These are phyloP conservation scores for Syrmaticus mikado DNA, from an alignment of 2,113 vertebrate genomes.

Conservation along the genomic window DNA sequence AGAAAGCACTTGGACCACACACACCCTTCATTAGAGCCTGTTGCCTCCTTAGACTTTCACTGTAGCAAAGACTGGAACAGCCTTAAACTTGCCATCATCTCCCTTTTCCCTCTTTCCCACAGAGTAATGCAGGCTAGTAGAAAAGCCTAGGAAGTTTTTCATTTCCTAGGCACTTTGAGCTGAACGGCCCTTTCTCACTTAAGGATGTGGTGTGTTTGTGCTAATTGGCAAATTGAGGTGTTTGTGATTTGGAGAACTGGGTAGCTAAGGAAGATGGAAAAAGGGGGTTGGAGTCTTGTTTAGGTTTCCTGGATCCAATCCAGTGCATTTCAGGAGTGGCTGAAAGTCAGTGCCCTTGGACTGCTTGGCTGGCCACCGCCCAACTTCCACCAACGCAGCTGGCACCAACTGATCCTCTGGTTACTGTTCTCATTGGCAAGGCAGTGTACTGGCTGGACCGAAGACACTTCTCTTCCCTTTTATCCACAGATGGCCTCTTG, in stretches of 20 bases:
- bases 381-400: neutral
- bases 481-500: neutral
- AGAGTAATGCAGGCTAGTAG: neutral
- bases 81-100: conserved; percentile 2
- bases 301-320: neutral
- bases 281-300: neutral
- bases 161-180: neutral
- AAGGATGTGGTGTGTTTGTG: neutral
- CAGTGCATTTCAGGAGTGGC: neutral
- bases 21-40: neutral
- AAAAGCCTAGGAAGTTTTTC: neutral
- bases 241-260: neutral
- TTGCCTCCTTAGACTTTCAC: conserved; percentile 22
- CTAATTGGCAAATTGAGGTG: neutral
- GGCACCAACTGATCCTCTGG: neutral
- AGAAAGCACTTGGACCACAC: conserved; percentile 58
- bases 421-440: neutral
- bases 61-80: neutral
- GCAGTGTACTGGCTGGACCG: neutral
- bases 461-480: neutral
- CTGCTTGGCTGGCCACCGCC: neutral
- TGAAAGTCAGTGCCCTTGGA: neutral
- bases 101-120: neutral
- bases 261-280: neutral
- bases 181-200: neutral